phyloP scores from a whole-genome alignment of 2,888 invertebrate species.

The Apamea anceps region DNA sequence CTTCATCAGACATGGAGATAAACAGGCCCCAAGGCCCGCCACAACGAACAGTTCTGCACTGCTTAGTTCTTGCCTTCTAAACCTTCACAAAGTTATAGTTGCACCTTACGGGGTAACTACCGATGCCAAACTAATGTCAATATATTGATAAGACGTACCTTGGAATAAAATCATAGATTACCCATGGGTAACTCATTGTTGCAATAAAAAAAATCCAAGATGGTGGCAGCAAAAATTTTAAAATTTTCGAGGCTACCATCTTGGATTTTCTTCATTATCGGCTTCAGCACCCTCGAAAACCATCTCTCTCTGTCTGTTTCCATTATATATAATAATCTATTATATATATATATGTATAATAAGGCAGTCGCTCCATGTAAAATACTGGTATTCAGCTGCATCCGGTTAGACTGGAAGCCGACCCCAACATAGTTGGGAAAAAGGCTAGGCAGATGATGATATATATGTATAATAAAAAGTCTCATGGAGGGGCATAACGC shows the following conservation, averaged over 20 bases:
- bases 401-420: no score
- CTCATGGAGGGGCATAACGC: not conserved
- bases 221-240: not conserved
- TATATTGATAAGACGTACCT: no score
- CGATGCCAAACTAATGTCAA: no score
- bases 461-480: not conserved
- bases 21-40: not conserved
- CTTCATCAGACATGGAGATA: not conserved
- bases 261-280: not conserved
- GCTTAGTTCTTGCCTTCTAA: not conserved
- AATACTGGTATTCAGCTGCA: no score
- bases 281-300: not conserved
- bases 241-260: not conserved
- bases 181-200: not conserved
- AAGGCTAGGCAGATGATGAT: no score
- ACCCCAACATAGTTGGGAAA: no score
- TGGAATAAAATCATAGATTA: not conserved
- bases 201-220: not conserved
- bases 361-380: no score
- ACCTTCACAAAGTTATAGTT: not conserved
- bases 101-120: not conserved
- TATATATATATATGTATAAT: no score
- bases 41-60: not conserved
- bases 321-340: not conserved
- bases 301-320: not conserved